phyloP scores from a whole-genome alignment of 2,888 invertebrate species.

The Mythimna pallens region DNA sequence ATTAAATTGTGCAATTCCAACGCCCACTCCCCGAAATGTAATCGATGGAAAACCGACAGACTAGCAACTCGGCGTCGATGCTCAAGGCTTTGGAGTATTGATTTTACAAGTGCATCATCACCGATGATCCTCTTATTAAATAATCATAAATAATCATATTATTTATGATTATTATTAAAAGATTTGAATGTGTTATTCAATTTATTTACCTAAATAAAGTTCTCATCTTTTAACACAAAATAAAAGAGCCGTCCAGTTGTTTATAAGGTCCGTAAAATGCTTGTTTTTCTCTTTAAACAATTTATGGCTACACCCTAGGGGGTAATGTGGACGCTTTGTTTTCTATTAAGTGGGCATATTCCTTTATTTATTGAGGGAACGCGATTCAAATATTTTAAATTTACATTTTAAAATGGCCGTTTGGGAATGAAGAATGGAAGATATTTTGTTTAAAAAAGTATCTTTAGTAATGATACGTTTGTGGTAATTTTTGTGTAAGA shows the following conservation, averaged over 20 bases:
- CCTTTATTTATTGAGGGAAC: slow-evolving; percentile 47
- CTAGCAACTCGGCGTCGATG: too few species aligned
- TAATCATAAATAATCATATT: too few species aligned
- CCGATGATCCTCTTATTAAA: too few species aligned
- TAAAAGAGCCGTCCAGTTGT: slow-evolving; percentile 32
- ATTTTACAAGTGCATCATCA: too few species aligned
- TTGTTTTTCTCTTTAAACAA: slow-evolving; percentile 42
- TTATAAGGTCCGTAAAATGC: slow-evolving; percentile 46
- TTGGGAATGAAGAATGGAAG: slow-evolving; percentile 12
- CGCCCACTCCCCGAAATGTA: too few species aligned
- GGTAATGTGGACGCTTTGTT: slow-evolving; percentile 50
- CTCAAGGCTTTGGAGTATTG: too few species aligned
- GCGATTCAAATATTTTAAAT: slow-evolving; percentile 44
- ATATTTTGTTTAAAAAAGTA: not conserved
- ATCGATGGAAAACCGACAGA: too few species aligned
- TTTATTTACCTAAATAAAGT: not conserved
- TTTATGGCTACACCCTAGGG: slow-evolving; percentile 49
- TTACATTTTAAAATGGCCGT: slow-evolving; percentile 42
- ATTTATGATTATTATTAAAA: not conserved
- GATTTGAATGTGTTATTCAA: not conserved
- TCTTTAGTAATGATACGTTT: not conserved
- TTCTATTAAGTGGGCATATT: slow-evolving; percentile 52
- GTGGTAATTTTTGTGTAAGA: not conserved
- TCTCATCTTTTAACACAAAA: slow-evolving; percentile 17
- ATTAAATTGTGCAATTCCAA: too few species aligned